These are phyloP conservation scores for Pammene aurita DNA, from an alignment of 2,888 invertebrate genomes.

Conservation along the genomic window DNA sequence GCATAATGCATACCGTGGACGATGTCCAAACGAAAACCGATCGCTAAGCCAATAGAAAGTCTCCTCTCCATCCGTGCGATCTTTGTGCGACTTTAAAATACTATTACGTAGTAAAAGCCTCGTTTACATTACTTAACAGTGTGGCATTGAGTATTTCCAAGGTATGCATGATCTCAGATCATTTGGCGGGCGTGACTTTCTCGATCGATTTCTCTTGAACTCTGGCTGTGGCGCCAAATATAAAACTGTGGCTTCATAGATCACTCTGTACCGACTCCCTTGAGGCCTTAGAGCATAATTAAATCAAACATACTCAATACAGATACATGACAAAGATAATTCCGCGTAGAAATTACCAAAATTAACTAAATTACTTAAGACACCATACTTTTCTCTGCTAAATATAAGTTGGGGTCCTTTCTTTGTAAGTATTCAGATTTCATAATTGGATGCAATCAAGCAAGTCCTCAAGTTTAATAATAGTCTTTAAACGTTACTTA, in stretches of 20 bases:
- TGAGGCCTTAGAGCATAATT: not conserved
- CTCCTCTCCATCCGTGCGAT: constrained; percentile 33
- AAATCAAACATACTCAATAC: not conserved
- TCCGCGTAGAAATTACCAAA: too few species aligned
- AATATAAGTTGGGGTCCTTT: too few species aligned
- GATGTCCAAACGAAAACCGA: constrained; percentile 40
- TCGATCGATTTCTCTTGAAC: constrained; percentile 70
- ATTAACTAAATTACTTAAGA: too few species aligned
- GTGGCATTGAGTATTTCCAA: constrained; percentile 28
- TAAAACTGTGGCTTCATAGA: not conserved
- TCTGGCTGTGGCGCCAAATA: constrained; percentile 51
- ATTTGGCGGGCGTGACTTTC: constrained; percentile 71
- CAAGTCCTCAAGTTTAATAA: too few species aligned
- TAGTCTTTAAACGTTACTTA: too few species aligned
- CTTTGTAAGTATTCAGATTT: too few species aligned
- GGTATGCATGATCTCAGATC: constrained; percentile 46
- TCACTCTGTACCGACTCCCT: not conserved
- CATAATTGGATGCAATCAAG: too few species aligned
- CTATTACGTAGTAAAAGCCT: constrained; percentile 41
- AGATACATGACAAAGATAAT: too few species aligned
- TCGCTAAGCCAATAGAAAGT: constrained; percentile 49
- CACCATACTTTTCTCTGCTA: too few species aligned
- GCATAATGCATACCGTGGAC: constrained; percentile 48
- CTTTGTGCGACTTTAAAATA: constrained; percentile 35
- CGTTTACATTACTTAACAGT: constrained; percentile 40